These are phyloP conservation scores for Erethizon dorsatum DNA, from an alignment of 2,797 vertebrate genomes.

Conservation along the genomic window DNA sequence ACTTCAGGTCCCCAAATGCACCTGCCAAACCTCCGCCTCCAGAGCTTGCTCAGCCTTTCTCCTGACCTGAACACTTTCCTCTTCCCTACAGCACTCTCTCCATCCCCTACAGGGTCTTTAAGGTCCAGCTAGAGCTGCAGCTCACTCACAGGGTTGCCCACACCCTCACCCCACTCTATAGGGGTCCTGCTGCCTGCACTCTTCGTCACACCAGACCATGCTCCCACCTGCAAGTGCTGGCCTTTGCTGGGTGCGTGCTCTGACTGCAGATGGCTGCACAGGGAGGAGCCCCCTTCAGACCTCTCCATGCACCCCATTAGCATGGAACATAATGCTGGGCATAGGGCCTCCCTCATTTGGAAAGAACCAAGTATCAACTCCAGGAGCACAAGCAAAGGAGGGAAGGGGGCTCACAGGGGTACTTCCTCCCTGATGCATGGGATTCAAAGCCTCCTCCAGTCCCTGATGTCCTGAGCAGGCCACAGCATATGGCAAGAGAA, in stretches of 20 bases:
- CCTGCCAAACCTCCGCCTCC: neutral
- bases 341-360: neutral
- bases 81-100: neutral
- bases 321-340: neutral
- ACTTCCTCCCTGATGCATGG: neutral
- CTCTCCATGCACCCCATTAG: neutral
- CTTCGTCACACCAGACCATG: neutral
- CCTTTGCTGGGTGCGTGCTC: neutral
- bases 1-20: neutral
- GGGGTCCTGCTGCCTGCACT: neutral
- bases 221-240: neutral
- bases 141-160: neutral
- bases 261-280: neutral
- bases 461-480: neutral
- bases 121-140: neutral
- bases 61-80: too few relatives aligned
- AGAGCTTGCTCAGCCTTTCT: neutral
- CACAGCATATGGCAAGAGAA: constrained; percentile 36
- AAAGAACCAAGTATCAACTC: neutral
- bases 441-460: neutral
- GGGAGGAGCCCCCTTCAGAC: neutral
- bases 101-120: neutral
- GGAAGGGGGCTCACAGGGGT: neutral
- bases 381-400: neutral
- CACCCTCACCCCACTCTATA: neutral